Percentiles rank a stretch among this genome's conserved stretches.
These are phyloP conservation scores for Scaptomyza hsui DNA, from an alignment of 1,140 invertebrate species.

Conservation along the genomic window DNA sequence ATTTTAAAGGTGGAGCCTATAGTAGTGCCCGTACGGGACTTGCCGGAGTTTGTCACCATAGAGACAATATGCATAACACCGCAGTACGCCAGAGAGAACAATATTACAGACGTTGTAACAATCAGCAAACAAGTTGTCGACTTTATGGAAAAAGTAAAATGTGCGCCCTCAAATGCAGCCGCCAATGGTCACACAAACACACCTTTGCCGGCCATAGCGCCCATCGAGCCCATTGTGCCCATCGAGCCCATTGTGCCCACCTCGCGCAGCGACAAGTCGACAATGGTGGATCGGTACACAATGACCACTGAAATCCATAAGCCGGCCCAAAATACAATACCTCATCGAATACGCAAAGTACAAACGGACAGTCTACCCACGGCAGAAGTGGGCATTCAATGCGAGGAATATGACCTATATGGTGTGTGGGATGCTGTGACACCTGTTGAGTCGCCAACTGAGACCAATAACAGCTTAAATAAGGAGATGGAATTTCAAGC, in stretches of 20 bases:
- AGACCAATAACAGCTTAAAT: not conserved
- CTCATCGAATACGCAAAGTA: conserved; percentile 16
- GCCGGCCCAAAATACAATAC: not conserved
- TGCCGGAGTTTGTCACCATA: conserved; percentile 47
- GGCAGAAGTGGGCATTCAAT: conserved; percentile 37
- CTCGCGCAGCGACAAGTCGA: too few relatives aligned
- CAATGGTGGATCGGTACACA: not conserved
- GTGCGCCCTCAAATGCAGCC: not conserved
- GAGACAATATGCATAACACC: conserved; percentile 36
- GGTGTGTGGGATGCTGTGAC: conserved; percentile 1
- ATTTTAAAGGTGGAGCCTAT: conserved; percentile 21
- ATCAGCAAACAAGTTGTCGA: not conserved
- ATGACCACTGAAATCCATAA: not conserved
- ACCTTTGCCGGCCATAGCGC: too few relatives aligned
- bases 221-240: not conserved
- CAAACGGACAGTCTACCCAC: conserved; percentile 28
- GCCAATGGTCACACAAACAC: not conserved
- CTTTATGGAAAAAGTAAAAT: not conserved
- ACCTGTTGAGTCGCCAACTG: not conserved
- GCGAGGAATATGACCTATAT: conserved; percentile 18
- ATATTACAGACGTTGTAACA: not conserved
- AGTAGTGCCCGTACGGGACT: conserved; percentile 28
- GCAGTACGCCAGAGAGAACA: conserved; percentile 10
- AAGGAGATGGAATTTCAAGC: conserved; percentile 21
- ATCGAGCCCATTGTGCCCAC: too few relatives aligned